Percentiles rank a stretch among this genome's conserved stretches.
Conservation (phyloP, 2,888 invertebrate genomes). For the Pimpla rufipes region DNA sequence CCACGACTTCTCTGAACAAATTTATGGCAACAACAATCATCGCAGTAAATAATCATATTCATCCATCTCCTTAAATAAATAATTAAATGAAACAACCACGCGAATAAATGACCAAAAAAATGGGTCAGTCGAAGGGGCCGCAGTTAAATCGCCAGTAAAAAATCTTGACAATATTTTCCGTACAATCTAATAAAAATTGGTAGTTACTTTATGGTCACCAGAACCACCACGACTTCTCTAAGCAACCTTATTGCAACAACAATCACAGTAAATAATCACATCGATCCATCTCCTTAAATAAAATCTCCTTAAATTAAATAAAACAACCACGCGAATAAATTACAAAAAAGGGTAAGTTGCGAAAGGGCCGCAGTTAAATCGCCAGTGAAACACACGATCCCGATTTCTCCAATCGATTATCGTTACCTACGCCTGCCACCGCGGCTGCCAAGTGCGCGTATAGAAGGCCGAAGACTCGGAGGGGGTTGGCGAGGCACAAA, state of each 20-base stretch:
- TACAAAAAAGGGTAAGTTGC: background rate
- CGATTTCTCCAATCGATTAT: conserved; percentile 26
- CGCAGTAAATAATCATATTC: too few relatives aligned
- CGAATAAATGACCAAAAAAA: too few relatives aligned
- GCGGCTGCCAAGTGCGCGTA: conserved; percentile 80
- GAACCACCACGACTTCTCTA: too few relatives aligned
- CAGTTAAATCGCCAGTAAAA: too few relatives aligned
- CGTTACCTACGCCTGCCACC: conserved; percentile 31
- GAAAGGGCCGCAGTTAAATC: conserved; percentile 20
- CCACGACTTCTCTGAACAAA: too few relatives aligned
- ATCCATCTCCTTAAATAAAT: too few relatives aligned
- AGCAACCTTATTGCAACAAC: background rate
- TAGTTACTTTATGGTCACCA: too few relatives aligned
- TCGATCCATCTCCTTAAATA: background rate
- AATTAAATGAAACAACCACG: too few relatives aligned
- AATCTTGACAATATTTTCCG: background rate
- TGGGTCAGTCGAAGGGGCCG: too few relatives aligned
- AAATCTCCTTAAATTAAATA: background rate
- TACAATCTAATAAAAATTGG: background rate
- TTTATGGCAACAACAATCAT: too few relatives aligned
- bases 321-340: background rate
- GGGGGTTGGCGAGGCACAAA: conserved; percentile 66
- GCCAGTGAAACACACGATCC: conserved; percentile 14
- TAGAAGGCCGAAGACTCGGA: conserved; percentile 68
- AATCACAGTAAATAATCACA: background rate